These are phyloP conservation scores for Pseudomyrmex pallidus DNA, from an alignment of 1,140 invertebrate species.

Conservation along the genomic window DNA sequence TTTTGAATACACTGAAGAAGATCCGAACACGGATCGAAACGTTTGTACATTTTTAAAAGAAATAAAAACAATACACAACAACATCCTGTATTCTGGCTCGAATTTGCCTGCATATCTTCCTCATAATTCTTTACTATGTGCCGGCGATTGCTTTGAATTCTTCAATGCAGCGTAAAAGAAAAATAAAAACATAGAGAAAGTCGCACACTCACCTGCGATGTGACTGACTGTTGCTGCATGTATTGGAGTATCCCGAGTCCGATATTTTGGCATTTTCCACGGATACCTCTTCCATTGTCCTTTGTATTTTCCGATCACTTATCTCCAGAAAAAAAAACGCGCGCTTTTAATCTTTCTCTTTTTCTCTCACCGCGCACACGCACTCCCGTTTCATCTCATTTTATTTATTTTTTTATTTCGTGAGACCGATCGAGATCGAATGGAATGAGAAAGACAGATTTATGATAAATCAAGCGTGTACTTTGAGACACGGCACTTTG, in stretches of 20 bases:
- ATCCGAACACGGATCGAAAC: too few species aligned
- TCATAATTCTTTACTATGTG: too few species aligned
- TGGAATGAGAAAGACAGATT: too few species aligned
- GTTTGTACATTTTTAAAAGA: too few species aligned
- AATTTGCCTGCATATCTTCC: too few species aligned
- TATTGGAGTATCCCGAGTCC: constrained; percentile 92
- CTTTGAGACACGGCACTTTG: too few species aligned
- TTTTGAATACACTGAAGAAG: too few species aligned
- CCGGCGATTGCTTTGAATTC: not conserved
- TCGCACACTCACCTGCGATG: constrained; percentile 87
- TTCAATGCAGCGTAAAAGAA: constrained; percentile 13
- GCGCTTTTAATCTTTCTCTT: not conserved
- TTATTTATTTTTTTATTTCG: not conserved
- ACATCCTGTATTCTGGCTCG: too few species aligned
- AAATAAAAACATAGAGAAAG: not conserved
- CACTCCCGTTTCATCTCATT: constrained; percentile 22
- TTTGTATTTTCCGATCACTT: not conserved
- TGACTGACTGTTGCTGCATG: constrained; percentile 91
- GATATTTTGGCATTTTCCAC: constrained; percentile 88
- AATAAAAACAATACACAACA: too few species aligned
- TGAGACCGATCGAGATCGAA: not conserved
- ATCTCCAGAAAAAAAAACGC: not conserved
- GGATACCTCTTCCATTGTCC: constrained; percentile 84
- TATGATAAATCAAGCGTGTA: too few species aligned
- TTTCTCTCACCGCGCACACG: not conserved